Conservation (phyloP, 2,888 invertebrate species). For the Meta bourneti region DNA sequence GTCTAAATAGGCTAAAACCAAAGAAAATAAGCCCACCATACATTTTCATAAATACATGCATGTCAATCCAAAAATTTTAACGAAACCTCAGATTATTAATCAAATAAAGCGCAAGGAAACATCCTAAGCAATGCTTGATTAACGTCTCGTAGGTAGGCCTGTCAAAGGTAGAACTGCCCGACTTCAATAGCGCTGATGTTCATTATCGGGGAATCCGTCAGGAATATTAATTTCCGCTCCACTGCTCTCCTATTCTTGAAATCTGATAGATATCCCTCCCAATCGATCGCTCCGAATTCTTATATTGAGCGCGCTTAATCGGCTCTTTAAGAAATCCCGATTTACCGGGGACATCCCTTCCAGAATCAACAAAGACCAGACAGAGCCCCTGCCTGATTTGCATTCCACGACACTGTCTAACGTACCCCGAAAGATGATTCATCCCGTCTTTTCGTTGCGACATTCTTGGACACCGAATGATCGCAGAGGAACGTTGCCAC, state of each 20-base stretch:
- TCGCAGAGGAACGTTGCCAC: too few relatives aligned
- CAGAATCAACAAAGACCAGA: conserved; percentile 28
- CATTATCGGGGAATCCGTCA: neutral
- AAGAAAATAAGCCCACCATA: too few relatives aligned
- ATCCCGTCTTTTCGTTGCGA: conserved; percentile 19
- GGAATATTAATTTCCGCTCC: neutral
- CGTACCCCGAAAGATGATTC: neutral
- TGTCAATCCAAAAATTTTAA: too few relatives aligned
- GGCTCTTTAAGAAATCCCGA: conserved; percentile 41
- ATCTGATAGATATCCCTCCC: neutral
- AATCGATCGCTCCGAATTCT: neutral
- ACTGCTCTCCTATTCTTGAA: neutral
- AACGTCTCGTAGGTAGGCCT: too few relatives aligned
- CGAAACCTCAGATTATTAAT: too few relatives aligned
- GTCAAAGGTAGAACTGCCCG: too few relatives aligned
- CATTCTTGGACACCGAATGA: neutral
- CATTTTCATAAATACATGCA: too few relatives aligned
- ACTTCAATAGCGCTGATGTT: too few relatives aligned
- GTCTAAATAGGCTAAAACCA: too few relatives aligned
- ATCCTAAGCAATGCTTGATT: too few relatives aligned
- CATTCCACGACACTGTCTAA: conserved; percentile 33
- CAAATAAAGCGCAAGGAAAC: too few relatives aligned
- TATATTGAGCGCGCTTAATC: neutral
- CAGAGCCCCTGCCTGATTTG: conserved; percentile 36
- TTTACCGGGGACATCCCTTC: conserved; percentile 3